Evolutionary conservation across 35 echinoderm and acorn worm species (phyloP).

Genomic region (Lytechinus pictus): DNA sequence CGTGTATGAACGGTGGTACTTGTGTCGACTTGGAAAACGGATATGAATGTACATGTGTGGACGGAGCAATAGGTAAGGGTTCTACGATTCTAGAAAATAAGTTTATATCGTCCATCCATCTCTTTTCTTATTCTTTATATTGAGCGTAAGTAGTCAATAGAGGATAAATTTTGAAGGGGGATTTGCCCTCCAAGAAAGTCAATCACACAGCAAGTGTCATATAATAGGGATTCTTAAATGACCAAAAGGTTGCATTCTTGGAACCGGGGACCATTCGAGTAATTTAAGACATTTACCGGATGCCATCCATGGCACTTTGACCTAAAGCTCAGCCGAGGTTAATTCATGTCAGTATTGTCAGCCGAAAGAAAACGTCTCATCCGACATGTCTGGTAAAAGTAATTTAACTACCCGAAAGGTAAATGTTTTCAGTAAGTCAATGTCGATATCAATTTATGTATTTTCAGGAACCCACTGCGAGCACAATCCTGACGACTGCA

Average conservation of each 20-base stretch:
- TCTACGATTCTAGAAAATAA: background rate
- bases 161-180: too few species aligned
- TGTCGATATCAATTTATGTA: background rate
- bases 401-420: background rate
- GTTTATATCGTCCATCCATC: background rate
- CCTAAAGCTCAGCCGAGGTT: too few species aligned
- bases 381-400: background rate
- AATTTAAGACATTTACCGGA: too few species aligned
- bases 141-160: too few species aligned
- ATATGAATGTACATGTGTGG: slow-evolving; percentile 57
- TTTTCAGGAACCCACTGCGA: slow-evolving; percentile 69
- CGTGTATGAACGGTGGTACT: slow-evolving; percentile 57
- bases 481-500: slow-evolving; percentile 45
- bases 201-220: too few species aligned
- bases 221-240: too few species aligned
- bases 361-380: background rate
- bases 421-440: background rate
- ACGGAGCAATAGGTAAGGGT: slow-evolving; percentile 50
- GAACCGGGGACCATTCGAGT: too few species aligned
- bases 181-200: too few species aligned
- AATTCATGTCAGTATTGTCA: too few species aligned
- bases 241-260: too few species aligned
- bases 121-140: too few species aligned
- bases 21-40: slow-evolving; percentile 56
- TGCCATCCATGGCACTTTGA: too few species aligned